Evolutionary conservation across 2,113 vertebrate species (phyloP).

Genomic region (Clarias gariepinus): DNA sequence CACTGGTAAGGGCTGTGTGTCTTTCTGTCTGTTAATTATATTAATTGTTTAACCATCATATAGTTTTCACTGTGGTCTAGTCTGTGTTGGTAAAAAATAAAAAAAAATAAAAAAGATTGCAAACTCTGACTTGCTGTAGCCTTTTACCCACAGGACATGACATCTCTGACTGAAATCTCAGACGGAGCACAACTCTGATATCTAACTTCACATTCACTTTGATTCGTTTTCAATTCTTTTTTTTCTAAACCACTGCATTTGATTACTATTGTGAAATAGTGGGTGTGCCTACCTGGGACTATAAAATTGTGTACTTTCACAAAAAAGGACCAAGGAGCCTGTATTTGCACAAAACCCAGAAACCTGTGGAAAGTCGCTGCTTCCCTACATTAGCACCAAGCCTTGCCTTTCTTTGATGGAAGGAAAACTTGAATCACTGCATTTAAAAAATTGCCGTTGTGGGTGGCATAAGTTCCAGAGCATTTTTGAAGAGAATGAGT

Average conservation of each 20-base stretch:
- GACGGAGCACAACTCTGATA: neutral
- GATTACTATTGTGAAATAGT: neutral
- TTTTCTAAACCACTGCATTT: neutral
- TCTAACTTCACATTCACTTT: neutral
- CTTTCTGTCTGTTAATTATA: neutral
- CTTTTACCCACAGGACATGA: neutral
- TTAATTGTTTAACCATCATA: neutral
- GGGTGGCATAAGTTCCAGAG: constrained; percentile 48
- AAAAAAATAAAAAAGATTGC: neutral
- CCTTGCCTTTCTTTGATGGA: constrained; percentile 6
- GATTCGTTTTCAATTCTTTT: neutral
- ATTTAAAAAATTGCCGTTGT: constrained; percentile 40
- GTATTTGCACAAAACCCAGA: constrained; percentile 19
- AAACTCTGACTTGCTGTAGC: neutral
- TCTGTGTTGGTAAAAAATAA: neutral
- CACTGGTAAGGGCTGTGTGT: too few relatives aligned
- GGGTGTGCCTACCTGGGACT: neutral
- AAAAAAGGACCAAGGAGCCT: neutral
- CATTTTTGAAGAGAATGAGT: constrained; percentile 40
- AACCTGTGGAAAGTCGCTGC: neutral
- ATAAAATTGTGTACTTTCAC: neutral
- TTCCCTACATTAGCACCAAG: constrained; percentile 10
- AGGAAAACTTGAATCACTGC: constrained; percentile 45
- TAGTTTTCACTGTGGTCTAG: neutral
- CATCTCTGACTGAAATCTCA: neutral